phyloP scores from a whole-genome alignment of 2,113 vertebrate species.

The Columba livia region DNA sequence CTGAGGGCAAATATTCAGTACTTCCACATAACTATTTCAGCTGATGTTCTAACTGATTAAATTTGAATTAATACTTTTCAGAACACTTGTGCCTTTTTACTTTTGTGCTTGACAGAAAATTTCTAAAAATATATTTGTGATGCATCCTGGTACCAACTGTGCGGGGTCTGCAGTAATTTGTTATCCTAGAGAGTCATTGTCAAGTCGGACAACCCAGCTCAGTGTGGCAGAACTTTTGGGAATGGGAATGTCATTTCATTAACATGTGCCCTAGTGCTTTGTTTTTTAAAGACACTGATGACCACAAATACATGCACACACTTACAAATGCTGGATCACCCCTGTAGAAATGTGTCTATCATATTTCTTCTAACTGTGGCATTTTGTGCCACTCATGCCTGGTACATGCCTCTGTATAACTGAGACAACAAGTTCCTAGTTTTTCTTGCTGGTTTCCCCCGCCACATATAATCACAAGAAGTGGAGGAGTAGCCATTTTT shows the following conservation, averaged over 20 bases:
- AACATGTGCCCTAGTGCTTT: not conserved
- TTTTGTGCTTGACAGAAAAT: not conserved
- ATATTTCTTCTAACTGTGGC: not conserved
- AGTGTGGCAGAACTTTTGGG: not conserved
- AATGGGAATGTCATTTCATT: not conserved
- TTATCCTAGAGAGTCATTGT: not conserved
- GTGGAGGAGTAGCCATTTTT: not conserved
- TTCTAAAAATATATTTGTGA: not conserved
- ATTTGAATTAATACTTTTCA: not conserved
- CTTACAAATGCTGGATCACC: not conserved
- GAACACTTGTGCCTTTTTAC: not conserved
- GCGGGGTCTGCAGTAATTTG: not conserved
- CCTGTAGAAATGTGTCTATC: not conserved
- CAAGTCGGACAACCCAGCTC: not conserved
- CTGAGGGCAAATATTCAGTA: not conserved
- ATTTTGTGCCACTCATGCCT: not conserved
- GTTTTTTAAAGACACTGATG: not conserved
- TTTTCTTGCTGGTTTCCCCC: not conserved
- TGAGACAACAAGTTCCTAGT: not conserved
- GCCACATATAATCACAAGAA: not conserved
- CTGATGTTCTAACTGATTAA: not conserved
- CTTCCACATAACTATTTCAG: not conserved
- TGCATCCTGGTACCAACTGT: not conserved
- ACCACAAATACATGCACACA: not conserved
- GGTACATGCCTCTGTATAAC: not conserved